These are phyloP conservation scores for Ispidina lecontei DNA, from an alignment of 2,797 vertebrate genomes.

Conservation along the genomic window DNA sequence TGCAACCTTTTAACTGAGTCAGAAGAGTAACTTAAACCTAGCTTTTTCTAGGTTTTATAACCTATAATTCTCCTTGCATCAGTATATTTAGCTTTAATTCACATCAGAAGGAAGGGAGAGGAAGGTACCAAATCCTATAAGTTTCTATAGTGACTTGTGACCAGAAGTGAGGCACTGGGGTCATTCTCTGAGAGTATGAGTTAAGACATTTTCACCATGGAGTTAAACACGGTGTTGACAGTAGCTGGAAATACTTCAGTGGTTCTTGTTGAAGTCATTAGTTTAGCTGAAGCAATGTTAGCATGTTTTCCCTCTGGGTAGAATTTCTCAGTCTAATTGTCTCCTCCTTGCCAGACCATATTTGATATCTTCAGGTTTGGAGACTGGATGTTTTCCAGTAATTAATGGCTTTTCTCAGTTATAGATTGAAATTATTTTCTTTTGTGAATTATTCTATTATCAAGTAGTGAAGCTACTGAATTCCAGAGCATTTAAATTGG, in stretches of 20 bases:
- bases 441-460: constrained; percentile 35
- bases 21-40: not conserved
- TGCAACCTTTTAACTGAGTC: not conserved
- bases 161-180: not conserved
- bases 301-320: constrained; percentile 53
- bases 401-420: constrained; percentile 60
- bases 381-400: constrained; percentile 60
- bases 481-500: constrained; percentile 1
- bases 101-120: accelerated
- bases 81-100: not conserved
- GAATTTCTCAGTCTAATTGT: constrained; percentile 65
- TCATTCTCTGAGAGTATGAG: not conserved
- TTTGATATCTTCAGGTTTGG: constrained; percentile 46
- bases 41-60: not conserved
- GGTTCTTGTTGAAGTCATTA: constrained; percentile 55
- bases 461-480: constrained; percentile 10
- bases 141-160: not conserved
- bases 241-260: constrained; percentile 57
- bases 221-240: constrained; percentile 35
- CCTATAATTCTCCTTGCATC: not conserved
- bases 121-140: not conserved
- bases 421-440: constrained; percentile 61
- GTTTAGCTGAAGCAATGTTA: constrained; percentile 46
- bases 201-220: not conserved
- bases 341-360: constrained; percentile 55